Evolutionary conservation across 1,140 invertebrate genomes (phyloP).

Genomic region (Penaeus vannamei): DNA sequence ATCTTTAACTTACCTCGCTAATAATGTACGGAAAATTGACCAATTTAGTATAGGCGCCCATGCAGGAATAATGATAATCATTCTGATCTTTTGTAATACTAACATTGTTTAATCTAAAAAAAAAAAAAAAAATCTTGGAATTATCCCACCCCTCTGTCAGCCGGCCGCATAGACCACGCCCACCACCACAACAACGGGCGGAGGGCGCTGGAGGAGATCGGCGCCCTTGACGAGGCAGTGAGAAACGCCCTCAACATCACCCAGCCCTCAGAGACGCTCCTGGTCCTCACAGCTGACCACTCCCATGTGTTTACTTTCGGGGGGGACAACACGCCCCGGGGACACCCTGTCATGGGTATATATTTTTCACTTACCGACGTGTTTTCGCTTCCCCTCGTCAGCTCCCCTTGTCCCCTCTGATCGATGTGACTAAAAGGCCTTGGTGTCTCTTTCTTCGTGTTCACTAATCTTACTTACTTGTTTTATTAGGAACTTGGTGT

Average conservation of each 20-base stretch:
- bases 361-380: background rate
- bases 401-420: slow-evolving; percentile 7
- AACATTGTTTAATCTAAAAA: background rate
- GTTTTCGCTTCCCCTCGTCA: background rate
- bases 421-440: background rate
- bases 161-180: slow-evolving; percentile 76
- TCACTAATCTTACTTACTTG: background rate
- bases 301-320: slow-evolving; percentile 86
- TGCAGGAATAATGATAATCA: background rate
- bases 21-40: too few species aligned
- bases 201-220: slow-evolving; percentile 84
- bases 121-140: background rate
- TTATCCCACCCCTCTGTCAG: slow-evolving; percentile 76
- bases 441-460: background rate
- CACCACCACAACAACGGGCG: slow-evolving; percentile 78
- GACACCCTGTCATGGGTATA: slow-evolving; percentile 78
- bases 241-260: slow-evolving; percentile 79
- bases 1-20: too few species aligned
- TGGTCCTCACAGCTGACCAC: slow-evolving; percentile 87
- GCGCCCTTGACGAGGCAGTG: slow-evolving; percentile 83
- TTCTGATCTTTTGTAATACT: background rate
- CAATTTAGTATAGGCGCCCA: too few species aligned
- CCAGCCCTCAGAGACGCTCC: slow-evolving; percentile 81
- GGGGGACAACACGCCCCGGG: slow-evolving; percentile 79
- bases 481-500: background rate